Evolutionary conservation across 1,140 invertebrate species (phyloP), one percentile per base, ranked within the genome.

Genomic region (Drosophila mauritiana): DNA sequence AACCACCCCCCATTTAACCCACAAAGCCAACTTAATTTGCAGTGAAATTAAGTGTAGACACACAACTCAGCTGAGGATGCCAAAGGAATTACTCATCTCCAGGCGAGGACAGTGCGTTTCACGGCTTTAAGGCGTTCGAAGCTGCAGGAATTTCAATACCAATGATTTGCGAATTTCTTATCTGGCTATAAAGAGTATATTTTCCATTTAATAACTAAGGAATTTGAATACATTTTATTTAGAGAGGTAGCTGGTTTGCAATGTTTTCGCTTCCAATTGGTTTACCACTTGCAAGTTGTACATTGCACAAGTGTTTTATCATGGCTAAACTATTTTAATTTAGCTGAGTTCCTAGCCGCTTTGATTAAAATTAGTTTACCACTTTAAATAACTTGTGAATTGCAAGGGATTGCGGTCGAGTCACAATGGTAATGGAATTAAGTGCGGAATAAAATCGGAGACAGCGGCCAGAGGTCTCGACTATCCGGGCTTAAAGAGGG

Each of bases 41-140:
- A 58, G 34, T n/a, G 54, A 65, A 58, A 65, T 65, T 65, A 58
- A 65, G 62, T 49, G 54, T 65, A 58, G 62, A 48, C 52, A 64
- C 42, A 54, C 37, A 53, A 4, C 49, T n/a, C 51, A 65, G 43
- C 63, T 65, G 63, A 34, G 43, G 17, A 25, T 58, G 53, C 15
- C 43, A 34, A 13, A 20, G 45, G 20, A 56, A 46, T 64, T 37
- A 56, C 53, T 64, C 42, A 64, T 55, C 27, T 55, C 31, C 6
- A 7, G 20, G 12, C 55, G 11, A 11, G 31, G 36, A 61, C 58
- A 42, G 37, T 22, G 49, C 48, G 12, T 31, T 34, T 22, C 37
- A 34, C 13, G 3, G 37, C 15, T 22, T 40, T 34, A 43, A 43
- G 4, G 15, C 46, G 36, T 4, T n/a, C 1, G 3, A 34, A 7